Conservation (phyloP, 1,140 invertebrate species). For the Lepidurus couesii region DNA sequence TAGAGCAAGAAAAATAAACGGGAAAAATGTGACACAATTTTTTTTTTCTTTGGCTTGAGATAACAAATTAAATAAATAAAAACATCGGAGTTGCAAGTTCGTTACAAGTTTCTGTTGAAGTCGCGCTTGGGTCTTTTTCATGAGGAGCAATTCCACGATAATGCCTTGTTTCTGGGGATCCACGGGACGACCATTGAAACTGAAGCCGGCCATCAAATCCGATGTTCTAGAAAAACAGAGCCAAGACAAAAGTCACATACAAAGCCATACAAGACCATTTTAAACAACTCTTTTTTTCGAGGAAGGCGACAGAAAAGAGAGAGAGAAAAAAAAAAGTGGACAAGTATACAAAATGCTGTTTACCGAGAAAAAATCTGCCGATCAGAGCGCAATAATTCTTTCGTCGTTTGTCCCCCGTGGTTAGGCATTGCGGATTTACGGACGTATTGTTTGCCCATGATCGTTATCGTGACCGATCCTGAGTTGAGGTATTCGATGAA, state of each 20-base stretch:
- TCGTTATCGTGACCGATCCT: conserved; percentile 48
- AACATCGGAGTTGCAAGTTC: not conserved
- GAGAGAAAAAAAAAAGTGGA: not conserved
- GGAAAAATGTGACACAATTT: not conserved
- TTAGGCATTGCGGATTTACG: conserved; percentile 42
- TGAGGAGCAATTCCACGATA: conserved; percentile 45
- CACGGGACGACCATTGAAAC: conserved; percentile 42
- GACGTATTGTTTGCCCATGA: conserved; percentile 51
- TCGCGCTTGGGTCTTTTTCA: conserved; percentile 47
- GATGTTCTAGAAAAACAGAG: conserved; percentile 37
- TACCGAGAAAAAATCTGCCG: conserved; percentile 41
- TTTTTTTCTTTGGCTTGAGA: not conserved
- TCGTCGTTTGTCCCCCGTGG: conserved; percentile 41
- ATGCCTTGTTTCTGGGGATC: conserved; percentile 47
- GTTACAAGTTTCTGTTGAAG: conserved; percentile 45
- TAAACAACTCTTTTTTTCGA: not conserved
- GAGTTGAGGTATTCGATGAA: conserved; percentile 50
- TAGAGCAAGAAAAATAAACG: not conserved
- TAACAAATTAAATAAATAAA: not conserved
- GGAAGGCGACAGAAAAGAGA: not conserved
- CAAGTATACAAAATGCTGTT: conserved; percentile 11
- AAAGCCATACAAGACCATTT: conserved; percentile 13
- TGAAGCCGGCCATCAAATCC: conserved; percentile 43
- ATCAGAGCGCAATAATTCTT: conserved; percentile 44
- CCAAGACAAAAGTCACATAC: not conserved